Base-by-base conservation (phyloP, 2,113 vertebrate species). In the Lophochroa leadbeateri region DNA sequence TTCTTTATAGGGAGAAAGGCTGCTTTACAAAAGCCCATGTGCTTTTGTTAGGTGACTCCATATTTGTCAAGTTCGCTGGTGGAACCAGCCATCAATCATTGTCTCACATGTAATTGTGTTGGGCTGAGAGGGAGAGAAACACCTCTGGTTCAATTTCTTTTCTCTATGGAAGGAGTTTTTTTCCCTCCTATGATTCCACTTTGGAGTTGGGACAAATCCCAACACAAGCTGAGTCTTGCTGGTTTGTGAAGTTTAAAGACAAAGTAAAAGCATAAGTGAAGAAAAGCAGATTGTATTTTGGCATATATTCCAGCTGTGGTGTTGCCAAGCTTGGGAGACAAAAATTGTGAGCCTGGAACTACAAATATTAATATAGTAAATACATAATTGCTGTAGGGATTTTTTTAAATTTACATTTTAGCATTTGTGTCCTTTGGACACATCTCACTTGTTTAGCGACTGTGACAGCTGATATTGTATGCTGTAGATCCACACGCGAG, bases 391-490 rank as follows among this genome's bases (percentile, higher is more conserved):
- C 50, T 47, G 19, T 21, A 28, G 6, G 29, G 33, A 8, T 47
- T 55, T 39, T 69, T 69, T 58, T 4, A 4, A 16, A 23, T n/a
- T 75, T 39, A 33, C 13, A 8, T 47, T 83, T 61, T 33, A 61
- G 6, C 41, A 24, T 74, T 11, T 7, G 19, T 16, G 1, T 27
- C 17, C 75, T 50, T 31, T 64, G 61, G 25, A 52, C 39, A 15
- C 0, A 0, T 41, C 29, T 90, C 29, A 2, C 27, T 46, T 1
- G 0, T 39, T 65, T 37, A 33, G 50, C 31, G n/a, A 27, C 46
- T 0, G 0, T 43, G 21, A 37, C 13, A 68, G 39, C 8, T 0
- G 2, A 6, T 4, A 19, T 8, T 2, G 12, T 46, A 47, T 46
- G 55, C 35, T 75, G 33, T 39, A 57, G 55, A n/a, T 74, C 21